A percentile compares a stretch with the other conserved stretches of the same genome.
phyloP scores from a whole-genome alignment of 1,140 invertebrate genomes.

The Pissodes strobi region DNA sequence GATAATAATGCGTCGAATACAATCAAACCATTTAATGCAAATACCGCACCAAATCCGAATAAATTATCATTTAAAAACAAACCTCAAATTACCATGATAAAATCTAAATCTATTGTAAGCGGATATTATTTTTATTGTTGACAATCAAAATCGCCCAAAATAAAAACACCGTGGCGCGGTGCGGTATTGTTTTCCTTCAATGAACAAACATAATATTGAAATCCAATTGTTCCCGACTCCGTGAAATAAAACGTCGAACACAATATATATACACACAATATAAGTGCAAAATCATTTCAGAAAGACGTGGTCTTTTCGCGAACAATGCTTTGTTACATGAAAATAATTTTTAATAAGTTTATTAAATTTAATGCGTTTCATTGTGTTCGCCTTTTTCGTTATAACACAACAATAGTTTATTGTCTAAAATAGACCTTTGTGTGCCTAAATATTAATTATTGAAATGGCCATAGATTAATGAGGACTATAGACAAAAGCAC shows the following conservation, averaged over 20 bases:
- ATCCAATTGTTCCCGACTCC: background rate
- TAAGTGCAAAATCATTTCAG: slow-evolving; percentile 22
- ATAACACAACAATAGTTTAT: slow-evolving; percentile 19
- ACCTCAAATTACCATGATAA: no score
- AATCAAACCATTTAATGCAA: no score
- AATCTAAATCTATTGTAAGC: no score
- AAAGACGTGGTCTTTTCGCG: slow-evolving; percentile 11
- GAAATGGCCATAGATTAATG: background rate
- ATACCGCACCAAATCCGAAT: no score
- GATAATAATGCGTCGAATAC: no score
- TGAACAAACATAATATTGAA: slow-evolving; percentile 5
- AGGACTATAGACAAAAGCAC: no score
- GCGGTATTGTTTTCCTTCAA: slow-evolving; percentile 1
- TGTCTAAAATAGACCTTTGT: slow-evolving; percentile 21
- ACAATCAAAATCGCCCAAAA: no score
- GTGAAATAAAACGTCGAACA: slow-evolving; percentile 2
- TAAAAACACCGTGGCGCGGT: no score
- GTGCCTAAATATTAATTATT: slow-evolving; percentile 5
- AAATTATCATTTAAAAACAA: no score
- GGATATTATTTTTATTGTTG: no score
- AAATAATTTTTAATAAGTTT: slow-evolving; percentile 26
- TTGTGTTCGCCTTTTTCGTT: slow-evolving; percentile 11
- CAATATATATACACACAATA: slow-evolving; percentile 9
- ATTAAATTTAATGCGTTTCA: slow-evolving; percentile 26
- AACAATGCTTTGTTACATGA: slow-evolving; percentile 11